Evolutionary conservation across 1,140 invertebrate species (phyloP), one percentile per base, ranked within the genome.

Genomic region (Lasioglossum albipes): DNA sequence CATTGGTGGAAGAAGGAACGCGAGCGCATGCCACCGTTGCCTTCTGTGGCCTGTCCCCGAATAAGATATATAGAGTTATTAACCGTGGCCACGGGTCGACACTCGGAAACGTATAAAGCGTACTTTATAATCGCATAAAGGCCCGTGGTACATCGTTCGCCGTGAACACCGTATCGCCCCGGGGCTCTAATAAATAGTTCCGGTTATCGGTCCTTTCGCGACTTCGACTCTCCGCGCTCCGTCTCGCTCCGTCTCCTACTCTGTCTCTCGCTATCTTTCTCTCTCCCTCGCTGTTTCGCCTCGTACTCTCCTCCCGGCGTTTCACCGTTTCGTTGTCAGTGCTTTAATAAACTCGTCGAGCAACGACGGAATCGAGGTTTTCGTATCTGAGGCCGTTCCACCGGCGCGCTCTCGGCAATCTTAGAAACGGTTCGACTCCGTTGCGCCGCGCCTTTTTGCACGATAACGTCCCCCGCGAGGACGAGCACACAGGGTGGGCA

Each of bases 111-210:
- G 62, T 67, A 75, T 71, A 84, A 76, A 84, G 65, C 71, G 31
- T 45, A 49, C 79, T 78, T 77, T 84, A 78, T 77, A 81, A 71
- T 82, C 79, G 72, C 57, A 73, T 57, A 73, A 86, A 86, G 67
- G 71, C 36, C 70, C 27, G n/a, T 41, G 45, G 31, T 54, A 73
- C 52, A 59, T 79, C 67, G 82, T 70, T 77, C 49, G 27, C 66
- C 42, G 84, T 42, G 74, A 74, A 54, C 70, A 57, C 9, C 82
- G 66, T 81, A 77, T 72, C 80, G 69, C 79, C 75, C 66, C 68
- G 74, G 79, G 86, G 84, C 75, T 82, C 81, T 89, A 86, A 88
- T 87, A 87, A 89, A 88, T 86, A 87, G 87, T 88, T 89, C 86
- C 87, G 88, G 82, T 88, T 88, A 88, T 89, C 88, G 81, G 77